phyloP scores from a whole-genome alignment of 2,113 vertebrate genomes.

The Epinephelus fuscoguttatus region DNA sequence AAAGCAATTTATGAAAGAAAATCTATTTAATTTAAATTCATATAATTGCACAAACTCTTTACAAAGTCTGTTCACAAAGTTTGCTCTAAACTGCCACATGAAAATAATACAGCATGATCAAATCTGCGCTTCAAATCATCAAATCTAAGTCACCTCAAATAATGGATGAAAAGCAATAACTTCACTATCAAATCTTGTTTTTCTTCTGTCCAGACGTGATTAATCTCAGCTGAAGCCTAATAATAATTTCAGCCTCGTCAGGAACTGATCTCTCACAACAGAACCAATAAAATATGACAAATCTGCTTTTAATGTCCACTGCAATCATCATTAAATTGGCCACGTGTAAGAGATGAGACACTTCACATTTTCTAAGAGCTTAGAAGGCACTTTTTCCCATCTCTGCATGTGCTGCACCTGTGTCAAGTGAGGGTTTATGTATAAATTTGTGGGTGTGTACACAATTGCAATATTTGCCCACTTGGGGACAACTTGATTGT shows the following conservation, averaged over 20 bases:
- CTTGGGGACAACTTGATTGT: conserved; percentile 16
- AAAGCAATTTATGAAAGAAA: neutral
- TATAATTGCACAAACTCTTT: neutral
- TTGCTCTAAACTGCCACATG: neutral
- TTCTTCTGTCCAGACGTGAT: neutral
- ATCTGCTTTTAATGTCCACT: conserved; percentile 42
- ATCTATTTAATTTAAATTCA: neutral
- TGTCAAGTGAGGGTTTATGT: conserved; percentile 4
- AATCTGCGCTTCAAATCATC: neutral
- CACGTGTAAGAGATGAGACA: conserved; percentile 10
- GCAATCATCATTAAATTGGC: conserved; percentile 34
- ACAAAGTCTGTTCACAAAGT: neutral
- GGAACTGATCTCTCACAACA: conserved; percentile 31
- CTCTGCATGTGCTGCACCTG: neutral
- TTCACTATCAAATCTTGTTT: conserved; percentile 4
- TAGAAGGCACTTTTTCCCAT: neutral
- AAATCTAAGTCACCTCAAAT: neutral
- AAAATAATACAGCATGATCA: neutral
- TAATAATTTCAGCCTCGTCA: conserved; percentile 42
- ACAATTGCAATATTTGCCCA: conserved; percentile 18
- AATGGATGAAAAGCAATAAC: neutral
- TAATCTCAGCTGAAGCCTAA: conserved; percentile 34
- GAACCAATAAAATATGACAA: conserved; percentile 51
- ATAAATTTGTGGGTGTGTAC: conserved; percentile 8
- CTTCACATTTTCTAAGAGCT: conserved; percentile 11